Evolutionary conservation across 64 coral and sea anemone species (phyloP).

Genomic region (Porites australiensis): DNA sequence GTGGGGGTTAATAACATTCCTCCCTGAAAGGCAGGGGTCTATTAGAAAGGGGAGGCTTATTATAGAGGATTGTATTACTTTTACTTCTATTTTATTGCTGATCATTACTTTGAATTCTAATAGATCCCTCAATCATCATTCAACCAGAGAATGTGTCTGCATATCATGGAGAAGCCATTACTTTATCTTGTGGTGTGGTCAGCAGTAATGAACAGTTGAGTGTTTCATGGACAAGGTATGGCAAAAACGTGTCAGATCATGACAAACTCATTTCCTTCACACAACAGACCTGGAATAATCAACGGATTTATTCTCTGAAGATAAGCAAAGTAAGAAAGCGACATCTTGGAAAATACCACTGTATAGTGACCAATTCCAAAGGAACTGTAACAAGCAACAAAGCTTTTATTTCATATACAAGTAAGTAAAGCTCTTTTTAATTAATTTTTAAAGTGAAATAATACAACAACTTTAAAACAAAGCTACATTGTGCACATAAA

Average conservation of each 20-base stretch:
- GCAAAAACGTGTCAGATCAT: background rate
- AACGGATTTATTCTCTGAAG: conserved; percentile 33
- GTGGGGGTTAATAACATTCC: too few species aligned
- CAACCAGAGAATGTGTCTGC: conserved; percentile 37
- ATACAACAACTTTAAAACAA: too few species aligned
- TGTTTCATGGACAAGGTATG: conserved; percentile 72
- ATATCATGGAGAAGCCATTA: background rate
- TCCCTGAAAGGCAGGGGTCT: too few species aligned
- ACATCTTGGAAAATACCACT: conserved; percentile 56
- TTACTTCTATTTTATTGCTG: too few species aligned
- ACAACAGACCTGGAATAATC: background rate
- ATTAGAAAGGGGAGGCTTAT: too few species aligned
- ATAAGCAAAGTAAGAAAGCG: background rate
- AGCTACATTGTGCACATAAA: too few species aligned
- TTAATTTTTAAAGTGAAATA: background rate
- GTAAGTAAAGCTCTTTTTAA: background rate
- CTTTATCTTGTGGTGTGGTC: conserved; percentile 65
- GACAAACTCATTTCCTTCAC: background rate
- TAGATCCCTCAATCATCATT: conserved; percentile 78
- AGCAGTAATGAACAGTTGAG: background rate
- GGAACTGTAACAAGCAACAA: conserved; percentile 11
- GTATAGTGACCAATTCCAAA: background rate
- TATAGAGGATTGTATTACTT: too few species aligned
- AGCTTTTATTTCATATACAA: conserved; percentile 23
- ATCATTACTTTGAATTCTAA: too few species aligned